Percentiles rank a stretch among this genome's conserved stretches.
phyloP scores from a whole-genome alignment of 2,888 invertebrate species.

The Mylabris sibirica region DNA sequence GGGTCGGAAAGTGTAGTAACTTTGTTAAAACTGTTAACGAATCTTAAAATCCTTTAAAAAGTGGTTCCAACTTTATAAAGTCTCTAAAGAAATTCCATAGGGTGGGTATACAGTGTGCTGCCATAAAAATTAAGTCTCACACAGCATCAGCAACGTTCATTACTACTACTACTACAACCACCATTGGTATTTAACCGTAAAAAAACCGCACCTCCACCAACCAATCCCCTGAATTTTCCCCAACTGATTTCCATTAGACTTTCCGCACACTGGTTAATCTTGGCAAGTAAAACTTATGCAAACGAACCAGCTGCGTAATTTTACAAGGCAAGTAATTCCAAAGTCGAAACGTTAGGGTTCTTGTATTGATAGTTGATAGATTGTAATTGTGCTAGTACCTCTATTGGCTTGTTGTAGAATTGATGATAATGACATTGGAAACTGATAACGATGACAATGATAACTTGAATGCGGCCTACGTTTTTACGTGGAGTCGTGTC shows the following conservation, averaged over 20 bases:
- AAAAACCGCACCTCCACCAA: conserved; percentile 47
- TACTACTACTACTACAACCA: conserved; percentile 49
- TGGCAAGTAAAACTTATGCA: conserved; percentile 63
- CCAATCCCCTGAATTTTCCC: conserved; percentile 34
- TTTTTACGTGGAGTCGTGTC: conserved; percentile 53
- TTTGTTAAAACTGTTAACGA: conserved; percentile 62
- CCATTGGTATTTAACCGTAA: conserved; percentile 53
- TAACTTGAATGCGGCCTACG: conserved; percentile 31
- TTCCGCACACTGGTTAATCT: conserved; percentile 60
- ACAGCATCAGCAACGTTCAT: conserved; percentile 56
- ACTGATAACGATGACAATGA: background rate
- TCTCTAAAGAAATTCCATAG: conserved; percentile 53
- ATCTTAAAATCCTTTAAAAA: conserved; percentile 62
- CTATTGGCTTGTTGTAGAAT: conserved; percentile 31
- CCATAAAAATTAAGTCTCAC: conserved; percentile 60
- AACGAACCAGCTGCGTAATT: conserved; percentile 62
- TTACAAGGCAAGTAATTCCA: conserved; percentile 61
- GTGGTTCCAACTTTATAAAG: conserved; percentile 59
- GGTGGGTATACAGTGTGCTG: conserved; percentile 52
- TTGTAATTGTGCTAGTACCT: background rate
- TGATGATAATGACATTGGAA: conserved; percentile 31
- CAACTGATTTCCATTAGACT: conserved; percentile 59
- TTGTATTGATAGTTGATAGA: background rate
- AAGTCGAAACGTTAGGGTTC: conserved; percentile 30
- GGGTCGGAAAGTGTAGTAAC: conserved; percentile 56